Evolutionary conservation across 2,888 invertebrate species (phyloP).

Genomic region (Prosopocoilus inquinatus): DNA sequence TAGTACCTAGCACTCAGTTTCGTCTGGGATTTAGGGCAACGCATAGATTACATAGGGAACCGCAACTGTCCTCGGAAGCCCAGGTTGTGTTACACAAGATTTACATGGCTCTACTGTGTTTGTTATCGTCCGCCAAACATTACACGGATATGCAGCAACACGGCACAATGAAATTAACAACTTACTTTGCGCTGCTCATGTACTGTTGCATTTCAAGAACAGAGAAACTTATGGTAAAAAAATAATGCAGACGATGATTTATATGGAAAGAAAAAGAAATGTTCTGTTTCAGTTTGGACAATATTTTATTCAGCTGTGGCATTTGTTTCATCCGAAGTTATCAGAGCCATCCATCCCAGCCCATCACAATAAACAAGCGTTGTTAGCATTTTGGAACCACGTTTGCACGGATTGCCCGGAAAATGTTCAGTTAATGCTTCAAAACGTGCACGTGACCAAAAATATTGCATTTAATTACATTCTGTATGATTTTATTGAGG

Average conservation of each 20-base stretch:
- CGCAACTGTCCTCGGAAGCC: constrained; percentile 56
- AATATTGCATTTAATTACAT: constrained; percentile 97
- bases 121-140: constrained; percentile 79
- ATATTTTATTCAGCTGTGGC: constrained; percentile 89
- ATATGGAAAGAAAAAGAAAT: constrained; percentile 1
- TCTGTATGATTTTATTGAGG: constrained; percentile 63
- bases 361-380: constrained; percentile 68
- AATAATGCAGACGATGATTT: neutral
- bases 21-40: constrained; percentile 79
- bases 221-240: constrained; percentile 86
- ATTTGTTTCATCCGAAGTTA: constrained; percentile 89
- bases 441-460: constrained; percentile 84
- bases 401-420: constrained; percentile 91
- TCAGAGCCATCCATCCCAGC: constrained; percentile 94
- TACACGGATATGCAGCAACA: constrained; percentile 85
- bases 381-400: constrained; percentile 92
- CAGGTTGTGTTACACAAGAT: constrained; percentile 63
- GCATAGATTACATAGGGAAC: constrained; percentile 52
- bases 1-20: constrained; percentile 89
- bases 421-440: constrained; percentile 83
- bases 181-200: constrained; percentile 88
- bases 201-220: constrained; percentile 88
- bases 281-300: constrained; percentile 74
- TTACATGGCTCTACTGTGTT: constrained; percentile 69
- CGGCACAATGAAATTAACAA: constrained; percentile 87